phyloP scores from a whole-genome alignment of 2,888 invertebrate species.

The Limnephilus auricula region DNA sequence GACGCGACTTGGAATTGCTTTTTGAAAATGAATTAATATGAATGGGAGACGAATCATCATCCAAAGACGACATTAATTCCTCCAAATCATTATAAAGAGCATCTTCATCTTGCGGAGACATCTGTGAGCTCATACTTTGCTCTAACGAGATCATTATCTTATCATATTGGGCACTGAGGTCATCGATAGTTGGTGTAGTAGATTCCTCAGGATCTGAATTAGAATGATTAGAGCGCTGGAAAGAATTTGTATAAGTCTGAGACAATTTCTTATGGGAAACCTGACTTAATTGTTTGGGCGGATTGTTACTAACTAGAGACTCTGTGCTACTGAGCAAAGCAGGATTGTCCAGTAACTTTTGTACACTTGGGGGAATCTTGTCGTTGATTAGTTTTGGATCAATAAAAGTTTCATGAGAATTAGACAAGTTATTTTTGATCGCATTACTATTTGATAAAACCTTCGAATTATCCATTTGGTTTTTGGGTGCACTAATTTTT shows the following conservation, averaged over 20 bases:
- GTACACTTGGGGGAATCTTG: slow-evolving; percentile 80
- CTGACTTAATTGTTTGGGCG: slow-evolving; percentile 76
- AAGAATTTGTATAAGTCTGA: slow-evolving; percentile 41
- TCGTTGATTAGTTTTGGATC: slow-evolving; percentile 83
- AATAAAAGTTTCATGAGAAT: slow-evolving; percentile 68
- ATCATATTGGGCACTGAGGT: slow-evolving; percentile 76
- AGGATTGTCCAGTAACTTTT: slow-evolving; percentile 76
- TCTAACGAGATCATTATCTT: slow-evolving; percentile 77
- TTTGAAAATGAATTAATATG: slow-evolving; percentile 67
- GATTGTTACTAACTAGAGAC: slow-evolving; percentile 76
- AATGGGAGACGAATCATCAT: slow-evolving; percentile 75
- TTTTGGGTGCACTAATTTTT: slow-evolving; percentile 64
- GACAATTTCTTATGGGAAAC: slow-evolving; percentile 68
- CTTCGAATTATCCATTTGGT: slow-evolving; percentile 60
- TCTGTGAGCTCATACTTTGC: slow-evolving; percentile 74
- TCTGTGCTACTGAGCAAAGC: slow-evolving; percentile 78
- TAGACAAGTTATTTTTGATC: slow-evolving; percentile 59
- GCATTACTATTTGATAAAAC: slow-evolving; percentile 49
- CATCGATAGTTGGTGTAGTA: slow-evolving; percentile 72
- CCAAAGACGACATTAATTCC: slow-evolving; percentile 83
- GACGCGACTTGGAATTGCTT: slow-evolving; percentile 44
- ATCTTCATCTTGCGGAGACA: slow-evolving; percentile 75
- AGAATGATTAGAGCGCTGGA: slow-evolving; percentile 70
- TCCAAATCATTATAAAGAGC: slow-evolving; percentile 82
- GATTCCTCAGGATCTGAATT: slow-evolving; percentile 70